Percentiles rank a stretch among this genome's conserved stretches.
Evolutionary conservation across 2,888 invertebrate species (phyloP).

Genomic region (Pseudococcus jackbeardsleyi): DNA sequence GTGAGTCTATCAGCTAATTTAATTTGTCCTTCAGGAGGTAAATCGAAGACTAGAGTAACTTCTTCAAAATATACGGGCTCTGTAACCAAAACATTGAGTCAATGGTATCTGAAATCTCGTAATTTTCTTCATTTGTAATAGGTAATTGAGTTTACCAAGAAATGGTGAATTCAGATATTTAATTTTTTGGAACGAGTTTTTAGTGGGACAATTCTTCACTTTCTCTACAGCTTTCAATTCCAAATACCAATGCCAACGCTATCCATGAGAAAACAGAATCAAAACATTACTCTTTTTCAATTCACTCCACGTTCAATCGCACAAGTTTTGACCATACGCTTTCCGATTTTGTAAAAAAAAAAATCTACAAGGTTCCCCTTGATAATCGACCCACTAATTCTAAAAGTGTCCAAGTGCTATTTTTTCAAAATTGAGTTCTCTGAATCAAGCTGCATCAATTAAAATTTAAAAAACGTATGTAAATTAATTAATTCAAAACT

Average conservation of each 20-base stretch:
- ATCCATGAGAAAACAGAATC: neutral
- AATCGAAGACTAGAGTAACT: neutral
- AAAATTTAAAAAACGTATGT: too few relatives aligned
- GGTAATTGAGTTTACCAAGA: neutral
- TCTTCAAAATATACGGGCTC: neutral
- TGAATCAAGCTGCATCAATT: too few relatives aligned
- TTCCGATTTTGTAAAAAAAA: too few relatives aligned
- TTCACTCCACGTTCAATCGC: too few relatives aligned
- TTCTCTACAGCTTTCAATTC: neutral
- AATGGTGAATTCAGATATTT: neutral
- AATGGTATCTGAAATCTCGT: neutral
- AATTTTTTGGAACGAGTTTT: neutral
- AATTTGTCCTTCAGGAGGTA: neutral
- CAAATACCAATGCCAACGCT: constrained; percentile 50
- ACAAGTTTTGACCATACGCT: too few relatives aligned
- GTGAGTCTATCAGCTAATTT: neutral
- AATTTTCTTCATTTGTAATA: neutral
- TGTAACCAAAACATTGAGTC: neutral
- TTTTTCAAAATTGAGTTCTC: too few relatives aligned
- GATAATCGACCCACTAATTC: too few relatives aligned
- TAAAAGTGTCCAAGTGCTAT: too few relatives aligned
- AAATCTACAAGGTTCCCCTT: too few relatives aligned
- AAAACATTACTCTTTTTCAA: neutral
- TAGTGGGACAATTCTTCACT: neutral
- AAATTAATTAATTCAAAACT: too few relatives aligned